Percentiles rank a stretch among this genome's conserved stretches.
Evolutionary conservation across 2,113 vertebrate species (phyloP).

Genomic region (Rhea americana): DNA sequence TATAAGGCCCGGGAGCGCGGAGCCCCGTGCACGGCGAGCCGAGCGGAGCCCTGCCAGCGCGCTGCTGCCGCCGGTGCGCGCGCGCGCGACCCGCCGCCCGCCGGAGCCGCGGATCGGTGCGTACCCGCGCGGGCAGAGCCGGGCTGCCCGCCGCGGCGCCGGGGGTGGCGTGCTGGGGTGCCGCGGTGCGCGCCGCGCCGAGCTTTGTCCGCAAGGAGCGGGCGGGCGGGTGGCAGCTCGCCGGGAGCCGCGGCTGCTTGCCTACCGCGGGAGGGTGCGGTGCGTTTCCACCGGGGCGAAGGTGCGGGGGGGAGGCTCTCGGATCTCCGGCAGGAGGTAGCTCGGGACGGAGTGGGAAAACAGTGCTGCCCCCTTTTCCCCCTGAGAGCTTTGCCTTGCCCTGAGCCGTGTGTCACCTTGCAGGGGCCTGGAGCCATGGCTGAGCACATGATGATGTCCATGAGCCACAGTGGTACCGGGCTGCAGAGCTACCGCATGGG

Average conservation of each 20-base stretch:
- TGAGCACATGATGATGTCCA: constrained; percentile 94
- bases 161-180: neutral
- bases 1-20: neutral
- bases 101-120: neutral
- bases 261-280: neutral
- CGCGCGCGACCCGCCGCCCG: neutral
- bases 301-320: neutral
- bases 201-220: neutral
- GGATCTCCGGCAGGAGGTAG: neutral
- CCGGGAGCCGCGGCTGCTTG: neutral
- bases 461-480: constrained; percentile 86
- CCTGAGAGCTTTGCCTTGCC: neutral
- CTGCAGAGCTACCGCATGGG: constrained; percentile 88
- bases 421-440: constrained; percentile 77
- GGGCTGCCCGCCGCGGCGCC: neutral
- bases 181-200: neutral
- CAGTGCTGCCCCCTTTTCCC: neutral
- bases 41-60: neutral
- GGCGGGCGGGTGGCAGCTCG: neutral
- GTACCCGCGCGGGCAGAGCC: neutral
- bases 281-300: neutral
- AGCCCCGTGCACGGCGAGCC: accelerated
- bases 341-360: neutral
- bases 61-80: accelerated
- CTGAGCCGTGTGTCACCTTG: neutral